Base-by-base conservation (phyloP, 1,140 invertebrate genomes). In the Camponotus vicinus region DNA sequence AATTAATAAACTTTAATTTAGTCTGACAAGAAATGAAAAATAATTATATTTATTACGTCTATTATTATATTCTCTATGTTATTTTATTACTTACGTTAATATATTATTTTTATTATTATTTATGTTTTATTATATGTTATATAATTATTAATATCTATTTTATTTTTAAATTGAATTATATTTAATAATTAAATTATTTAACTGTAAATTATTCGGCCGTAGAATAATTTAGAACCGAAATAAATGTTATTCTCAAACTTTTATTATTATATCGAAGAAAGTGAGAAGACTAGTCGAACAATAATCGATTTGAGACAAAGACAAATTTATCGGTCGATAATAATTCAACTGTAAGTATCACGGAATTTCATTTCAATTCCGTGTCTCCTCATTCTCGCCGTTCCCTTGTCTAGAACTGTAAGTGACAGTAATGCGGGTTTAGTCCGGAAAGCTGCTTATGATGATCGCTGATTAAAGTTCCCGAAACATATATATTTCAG, bases 281-380 rank as follows among this genome's bases (percentile, higher is more conserved):
- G 61, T 76, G 27, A 27, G 27, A 27, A 27, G 27, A 1, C 27
- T 27, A 27, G 27, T 27, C 27, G 27, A 27, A 27, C 0, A 27
- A 27, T 27, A 27, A 42, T 8, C 40, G 89, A 89, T 92, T 89
- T 85, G 11, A 27, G 90, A 63, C 8, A 73, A 88, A 71, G 61
- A 66, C 67, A 87, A 92, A 91, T 77, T 92, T 92, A 91, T 76
- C 86, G 64, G 82, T 88, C 88, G 90, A 93, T 92, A 92, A 93
- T 93, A 93, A 93, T 93, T 93, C 91, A 93, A 90, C 88, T 86
- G 75, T 88, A 80, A 78, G 45, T 83, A 77, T 45, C 85, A 73
- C 86, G 89, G 91, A 92, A 93, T 93, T 93, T 92, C 91, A 92
- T 91, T 92, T 91, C 86, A 91, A 92, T 92, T 92, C 86, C 66